These are phyloP conservation scores for Drosophila mojavensis DNA, from an alignment of 1,140 invertebrate genomes.

Conservation along the genomic window DNA sequence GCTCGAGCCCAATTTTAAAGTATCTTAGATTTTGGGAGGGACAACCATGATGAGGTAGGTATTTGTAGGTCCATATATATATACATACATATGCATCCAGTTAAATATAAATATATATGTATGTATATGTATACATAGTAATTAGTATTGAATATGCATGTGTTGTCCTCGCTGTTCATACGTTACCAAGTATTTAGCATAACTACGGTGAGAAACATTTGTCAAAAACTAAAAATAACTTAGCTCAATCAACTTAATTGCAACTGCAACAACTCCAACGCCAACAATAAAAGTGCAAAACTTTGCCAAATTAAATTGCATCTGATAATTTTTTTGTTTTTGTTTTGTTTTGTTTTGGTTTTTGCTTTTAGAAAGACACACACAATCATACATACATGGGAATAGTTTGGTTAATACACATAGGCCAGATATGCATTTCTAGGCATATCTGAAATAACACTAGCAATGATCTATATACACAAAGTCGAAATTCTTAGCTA, in stretches of 20 bases:
- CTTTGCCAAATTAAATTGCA: constrained; percentile 49
- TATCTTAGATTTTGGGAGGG: background rate
- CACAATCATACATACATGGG: constrained; percentile 4
- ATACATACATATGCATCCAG: constrained; percentile 16
- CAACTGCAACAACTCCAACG: constrained; percentile 56
- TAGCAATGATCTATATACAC: constrained; percentile 5
- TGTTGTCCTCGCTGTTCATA: constrained; percentile 1
- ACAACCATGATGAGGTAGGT: background rate
- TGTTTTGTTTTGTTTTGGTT: background rate
- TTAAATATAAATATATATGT: background rate
- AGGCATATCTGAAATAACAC: background rate
- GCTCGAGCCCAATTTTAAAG: background rate
- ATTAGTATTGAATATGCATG: background rate
- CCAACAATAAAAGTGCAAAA: constrained; percentile 64
- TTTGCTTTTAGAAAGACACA: constrained; percentile 6
- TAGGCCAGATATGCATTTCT: background rate
- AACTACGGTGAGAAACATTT: constrained; percentile 23
- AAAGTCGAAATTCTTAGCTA: constrained; percentile 4
- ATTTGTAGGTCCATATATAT: background rate
- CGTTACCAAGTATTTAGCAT: constrained; percentile 10
- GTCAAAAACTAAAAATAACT: constrained; percentile 28
- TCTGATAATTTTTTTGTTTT: constrained; percentile 14
- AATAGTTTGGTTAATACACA: background rate
- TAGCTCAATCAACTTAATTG: constrained; percentile 42
- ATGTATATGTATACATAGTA: background rate